These are phyloP conservation scores for Pelecanoides urinatrix DNA, from an alignment of 2,113 vertebrate genomes.

Conservation along the genomic window DNA sequence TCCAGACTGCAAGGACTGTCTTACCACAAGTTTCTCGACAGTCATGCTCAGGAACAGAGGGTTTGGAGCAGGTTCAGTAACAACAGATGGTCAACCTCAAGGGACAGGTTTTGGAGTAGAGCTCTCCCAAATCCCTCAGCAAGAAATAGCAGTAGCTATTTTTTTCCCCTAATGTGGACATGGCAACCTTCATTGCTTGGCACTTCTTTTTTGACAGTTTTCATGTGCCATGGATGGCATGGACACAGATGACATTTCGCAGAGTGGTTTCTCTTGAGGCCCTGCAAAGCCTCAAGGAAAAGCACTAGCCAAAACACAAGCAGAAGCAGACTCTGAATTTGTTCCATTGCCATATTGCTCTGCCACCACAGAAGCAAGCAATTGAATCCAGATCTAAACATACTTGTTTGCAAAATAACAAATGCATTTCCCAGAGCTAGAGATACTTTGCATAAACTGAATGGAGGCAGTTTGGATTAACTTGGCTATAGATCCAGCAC, in stretches of 20 bases:
- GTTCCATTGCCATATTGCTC: not conserved
- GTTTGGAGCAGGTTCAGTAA: conserved; percentile 15
- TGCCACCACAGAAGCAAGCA: not conserved
- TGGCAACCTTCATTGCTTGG: not conserved
- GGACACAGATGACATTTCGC: not conserved
- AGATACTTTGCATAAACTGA: conserved; percentile 14
- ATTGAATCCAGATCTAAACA: not conserved
- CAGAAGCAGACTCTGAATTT: not conserved
- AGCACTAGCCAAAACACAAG: not conserved
- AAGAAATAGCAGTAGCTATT: not conserved
- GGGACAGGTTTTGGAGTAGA: conserved; percentile 1
- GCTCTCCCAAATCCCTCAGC: not conserved
- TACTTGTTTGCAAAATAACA: not conserved
- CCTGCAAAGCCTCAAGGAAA: not conserved
- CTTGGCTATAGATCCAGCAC: not conserved
- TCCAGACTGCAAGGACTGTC: not conserved
- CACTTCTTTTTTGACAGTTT: not conserved
- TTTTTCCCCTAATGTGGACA: not conserved
- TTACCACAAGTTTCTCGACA: not conserved
- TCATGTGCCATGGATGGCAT: not conserved
- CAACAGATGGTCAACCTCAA: conserved; percentile 24
- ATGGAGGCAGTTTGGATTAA: not conserved
- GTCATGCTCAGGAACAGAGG: not conserved
- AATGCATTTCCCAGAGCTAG: not conserved
- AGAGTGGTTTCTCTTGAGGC: not conserved